Evolutionary conservation across 1,140 invertebrate genomes (phyloP), one percentile per base, ranked within the genome.

Genomic region (Pachypeltis micranthus): DNA sequence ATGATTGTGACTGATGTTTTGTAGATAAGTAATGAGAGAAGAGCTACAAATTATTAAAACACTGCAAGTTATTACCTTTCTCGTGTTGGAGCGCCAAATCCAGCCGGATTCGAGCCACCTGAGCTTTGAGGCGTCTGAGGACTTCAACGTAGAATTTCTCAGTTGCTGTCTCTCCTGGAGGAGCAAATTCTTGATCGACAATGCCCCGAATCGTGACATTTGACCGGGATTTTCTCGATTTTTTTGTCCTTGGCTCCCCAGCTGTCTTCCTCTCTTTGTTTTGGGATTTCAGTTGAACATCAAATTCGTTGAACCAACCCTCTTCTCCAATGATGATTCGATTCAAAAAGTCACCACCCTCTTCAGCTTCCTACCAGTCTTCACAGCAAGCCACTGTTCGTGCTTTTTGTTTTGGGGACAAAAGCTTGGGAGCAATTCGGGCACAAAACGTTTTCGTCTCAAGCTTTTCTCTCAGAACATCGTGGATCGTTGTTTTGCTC

Each of bases 111-210:
- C 0, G 7, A 1, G 47, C 47, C 10, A 4, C 47, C 12, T 21
- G 47, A 51, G 47, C 28, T 21, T 16, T 7, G n/a, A n/a, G n/a
- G n/a, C n/a, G 47, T 61, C 44, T 65, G 44, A 65, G 58, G 57
- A 63, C 63, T 24, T 60, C 23, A 27, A 67, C 57, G 56, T 67
- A 65, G n/a, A n/a, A n/a, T n/a, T n/a, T n/a, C n/a, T n/a, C n/a
- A n/a, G n/a, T n/a, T n/a, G n/a, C n/a, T n/a, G n/a, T n/a, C n/a
- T n/a, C n/a, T n/a, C n/a, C n/a, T n/a, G 51, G 55, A 34, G 71
- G 65, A 54, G 66, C 61, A 58, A 70, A 72, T 63, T 73, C 66
- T 24, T 64, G 58, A 62, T 73, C 67, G n/a, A 72, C 66, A 4
- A 72, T 55, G 2, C 69, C 70, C 19, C 12, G 44, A 59, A 71